Evolutionary conservation across 2,113 vertebrate genomes (phyloP).

Genomic region (Eulemur macaco): DNA sequence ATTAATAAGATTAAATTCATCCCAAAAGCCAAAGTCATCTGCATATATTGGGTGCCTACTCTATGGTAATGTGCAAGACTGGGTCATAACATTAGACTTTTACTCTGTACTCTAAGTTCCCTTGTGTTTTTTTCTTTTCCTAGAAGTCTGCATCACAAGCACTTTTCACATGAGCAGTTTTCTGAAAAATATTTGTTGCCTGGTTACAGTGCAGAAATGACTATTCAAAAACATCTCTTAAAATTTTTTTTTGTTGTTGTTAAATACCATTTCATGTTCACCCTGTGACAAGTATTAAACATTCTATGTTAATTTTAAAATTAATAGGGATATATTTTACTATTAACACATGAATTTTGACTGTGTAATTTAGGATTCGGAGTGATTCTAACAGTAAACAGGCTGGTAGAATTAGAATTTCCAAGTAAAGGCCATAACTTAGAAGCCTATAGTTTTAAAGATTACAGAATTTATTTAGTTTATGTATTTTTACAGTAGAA

Average conservation of each 20-base stretch:
- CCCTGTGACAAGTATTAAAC: background rate
- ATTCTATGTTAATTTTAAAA: conserved; percentile 10
- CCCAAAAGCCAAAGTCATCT: background rate
- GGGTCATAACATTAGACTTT: background rate
- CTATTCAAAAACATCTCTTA: background rate
- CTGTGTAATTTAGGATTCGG: background rate
- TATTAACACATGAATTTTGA: background rate
- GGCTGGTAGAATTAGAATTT: background rate
- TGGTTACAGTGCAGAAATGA: background rate
- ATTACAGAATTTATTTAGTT: background rate
- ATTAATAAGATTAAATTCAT: conserved; percentile 5
- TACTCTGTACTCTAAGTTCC: background rate
- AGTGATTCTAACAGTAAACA: background rate
- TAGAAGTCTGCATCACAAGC: background rate
- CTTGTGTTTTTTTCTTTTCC: background rate
- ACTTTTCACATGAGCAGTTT: background rate
- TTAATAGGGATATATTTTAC: background rate
- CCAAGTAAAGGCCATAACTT: background rate
- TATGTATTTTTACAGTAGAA: background rate
- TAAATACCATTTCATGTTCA: background rate
- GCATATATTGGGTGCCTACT: background rate
- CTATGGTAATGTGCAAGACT: background rate
- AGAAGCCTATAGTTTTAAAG: background rate
- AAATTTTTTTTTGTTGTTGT: background rate
- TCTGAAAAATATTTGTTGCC: conserved; percentile 8